A percentile compares a stretch with the other conserved stretches of the same genome.
Conservation (phyloP, 2,888 invertebrate species). For the Trypoxylon attenuatum region DNA sequence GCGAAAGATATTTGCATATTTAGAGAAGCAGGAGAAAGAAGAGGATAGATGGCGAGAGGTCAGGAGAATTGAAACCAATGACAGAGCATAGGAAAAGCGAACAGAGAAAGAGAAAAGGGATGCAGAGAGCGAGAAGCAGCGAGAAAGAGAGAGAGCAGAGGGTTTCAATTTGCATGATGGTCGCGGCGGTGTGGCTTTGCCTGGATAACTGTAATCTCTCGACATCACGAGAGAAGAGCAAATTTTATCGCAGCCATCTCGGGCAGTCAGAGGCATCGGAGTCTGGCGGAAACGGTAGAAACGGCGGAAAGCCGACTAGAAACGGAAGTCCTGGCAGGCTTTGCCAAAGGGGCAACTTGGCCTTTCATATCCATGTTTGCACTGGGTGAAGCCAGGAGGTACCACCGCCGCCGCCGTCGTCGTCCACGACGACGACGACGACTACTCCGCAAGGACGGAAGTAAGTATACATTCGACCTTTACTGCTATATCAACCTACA, state of each 20-base stretch:
- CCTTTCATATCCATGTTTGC: slow-evolving; percentile 65
- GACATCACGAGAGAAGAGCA: slow-evolving; percentile 60
- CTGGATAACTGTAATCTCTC: slow-evolving; percentile 59
- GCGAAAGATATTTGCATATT: slow-evolving; percentile 37
- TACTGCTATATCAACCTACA: slow-evolving; percentile 48
- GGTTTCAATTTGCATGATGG: slow-evolving; percentile 61
- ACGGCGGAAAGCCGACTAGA: slow-evolving; percentile 32
- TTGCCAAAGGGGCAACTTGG: slow-evolving; percentile 60
- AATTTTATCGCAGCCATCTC: slow-evolving; percentile 55
- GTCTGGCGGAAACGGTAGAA: slow-evolving; percentile 24
- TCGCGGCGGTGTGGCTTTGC: slow-evolving; percentile 47
- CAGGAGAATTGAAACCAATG: too few relatives aligned
- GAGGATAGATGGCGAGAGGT: not conserved
- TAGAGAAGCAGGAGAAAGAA: slow-evolving; percentile 2
- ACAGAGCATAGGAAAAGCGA: too few relatives aligned
- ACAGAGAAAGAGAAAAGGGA: too few relatives aligned
- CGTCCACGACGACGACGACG: too few relatives aligned
- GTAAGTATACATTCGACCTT: slow-evolving; percentile 56
- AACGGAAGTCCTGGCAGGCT: slow-evolving; percentile 50
- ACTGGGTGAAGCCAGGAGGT: slow-evolving; percentile 53
- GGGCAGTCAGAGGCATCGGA: slow-evolving; percentile 12
- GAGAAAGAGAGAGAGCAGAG: not conserved
- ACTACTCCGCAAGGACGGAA: slow-evolving; percentile 57
- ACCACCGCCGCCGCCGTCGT: too few relatives aligned
- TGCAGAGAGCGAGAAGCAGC: not conserved